Percentiles rank a stretch among this genome's conserved stretches.
Evolutionary conservation across 1,140 invertebrate genomes (phyloP).

Genomic region (Pararge aegeria): DNA sequence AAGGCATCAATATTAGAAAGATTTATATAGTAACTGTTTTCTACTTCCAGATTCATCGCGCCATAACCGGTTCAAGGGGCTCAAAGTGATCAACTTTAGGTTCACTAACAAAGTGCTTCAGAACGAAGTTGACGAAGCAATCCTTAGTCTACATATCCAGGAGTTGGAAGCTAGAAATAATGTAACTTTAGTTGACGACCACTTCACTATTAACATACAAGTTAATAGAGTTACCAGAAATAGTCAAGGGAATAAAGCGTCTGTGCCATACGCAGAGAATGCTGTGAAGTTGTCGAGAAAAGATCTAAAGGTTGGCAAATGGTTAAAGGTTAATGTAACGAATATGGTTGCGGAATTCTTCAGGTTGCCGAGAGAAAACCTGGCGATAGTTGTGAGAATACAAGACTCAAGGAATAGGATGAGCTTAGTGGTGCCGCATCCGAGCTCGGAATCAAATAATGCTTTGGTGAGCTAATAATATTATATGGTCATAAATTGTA

Average conservation of each 20-base stretch:
- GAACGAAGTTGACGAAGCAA: conserved; percentile 77
- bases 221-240: conserved; percentile 70
- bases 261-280: conserved; percentile 59
- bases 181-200: conserved; percentile 51
- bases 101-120: conserved; percentile 80
- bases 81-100: conserved; percentile 79
- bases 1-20: no score
- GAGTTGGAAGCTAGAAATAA: conserved; percentile 60
- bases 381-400: conserved; percentile 87
- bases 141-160: conserved; percentile 80
- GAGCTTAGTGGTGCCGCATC: conserved; percentile 69
- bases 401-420: conserved; percentile 75
- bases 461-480: conserved; percentile 54
- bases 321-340: conserved; percentile 88
- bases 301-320: conserved; percentile 81
- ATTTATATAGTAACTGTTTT: conserved; percentile 1
- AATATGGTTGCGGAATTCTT: conserved; percentile 89
- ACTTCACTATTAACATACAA: conserved; percentile 59
- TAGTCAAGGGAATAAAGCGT: conserved; percentile 59
- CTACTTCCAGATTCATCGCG: conserved; percentile 61
- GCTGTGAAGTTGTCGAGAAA: conserved; percentile 59
- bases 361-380: conserved; percentile 84
- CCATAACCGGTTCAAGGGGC: conserved; percentile 72
- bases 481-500: no score
- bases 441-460: conserved; percentile 76